These are phyloP conservation scores for Melanophora roralis DNA, from an alignment of 2,888 invertebrate species.

Conservation along the genomic window DNA sequence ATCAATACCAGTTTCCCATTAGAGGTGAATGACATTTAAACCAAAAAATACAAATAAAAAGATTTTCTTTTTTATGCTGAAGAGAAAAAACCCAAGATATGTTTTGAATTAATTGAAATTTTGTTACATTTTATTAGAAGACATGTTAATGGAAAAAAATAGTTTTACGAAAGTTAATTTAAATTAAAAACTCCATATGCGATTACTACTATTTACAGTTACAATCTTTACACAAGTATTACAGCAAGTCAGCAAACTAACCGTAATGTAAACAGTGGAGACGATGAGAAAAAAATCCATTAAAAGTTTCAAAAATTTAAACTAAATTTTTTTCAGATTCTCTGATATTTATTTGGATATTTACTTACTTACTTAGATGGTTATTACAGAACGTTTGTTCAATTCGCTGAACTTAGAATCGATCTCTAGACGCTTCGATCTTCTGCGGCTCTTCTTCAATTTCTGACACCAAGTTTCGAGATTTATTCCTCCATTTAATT, in stretches of 20 bases:
- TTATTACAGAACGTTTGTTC: too few species aligned
- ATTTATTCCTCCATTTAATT: too few species aligned
- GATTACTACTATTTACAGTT: not conserved
- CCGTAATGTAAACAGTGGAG: too few species aligned
- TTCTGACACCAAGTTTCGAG: too few species aligned
- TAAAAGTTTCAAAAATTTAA: too few species aligned
- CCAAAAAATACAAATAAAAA: not conserved
- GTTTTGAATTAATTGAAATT: constrained; percentile 27
- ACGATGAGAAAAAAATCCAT: too few species aligned
- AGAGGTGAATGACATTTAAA: constrained; percentile 50
- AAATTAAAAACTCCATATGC: not conserved
- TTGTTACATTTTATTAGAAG: not conserved
- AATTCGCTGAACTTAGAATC: too few species aligned
- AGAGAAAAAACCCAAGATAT: not conserved
- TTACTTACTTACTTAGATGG: too few species aligned
- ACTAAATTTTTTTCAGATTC: too few species aligned
- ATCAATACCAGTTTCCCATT: constrained; percentile 38
- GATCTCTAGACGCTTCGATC: too few species aligned
- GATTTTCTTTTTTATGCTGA: not conserved
- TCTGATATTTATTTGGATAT: too few species aligned
- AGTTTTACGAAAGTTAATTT: not conserved
- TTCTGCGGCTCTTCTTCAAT: too few species aligned
- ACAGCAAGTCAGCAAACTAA: not conserved
- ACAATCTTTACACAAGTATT: not conserved
- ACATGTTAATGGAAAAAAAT: constrained; percentile 4